Evolutionary conservation across 2,888 invertebrate species (phyloP).

Genomic region (Arge pagana): DNA sequence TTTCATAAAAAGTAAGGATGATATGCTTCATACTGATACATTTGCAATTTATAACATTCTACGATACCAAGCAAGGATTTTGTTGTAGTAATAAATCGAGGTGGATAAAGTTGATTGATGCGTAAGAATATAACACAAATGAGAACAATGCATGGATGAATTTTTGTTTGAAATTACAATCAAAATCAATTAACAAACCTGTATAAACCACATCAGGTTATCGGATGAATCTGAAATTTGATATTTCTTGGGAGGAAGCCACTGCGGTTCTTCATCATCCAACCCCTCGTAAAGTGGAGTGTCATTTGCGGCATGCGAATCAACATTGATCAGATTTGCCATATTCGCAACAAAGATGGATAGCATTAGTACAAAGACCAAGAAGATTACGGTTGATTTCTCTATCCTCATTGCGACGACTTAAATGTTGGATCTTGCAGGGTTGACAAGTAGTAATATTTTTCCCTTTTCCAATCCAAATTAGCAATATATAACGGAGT

Average conservation of each 20-base stretch:
- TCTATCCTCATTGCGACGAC: slow-evolving; percentile 69
- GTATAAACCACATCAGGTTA: slow-evolving; percentile 77
- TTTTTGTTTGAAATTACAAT: neutral
- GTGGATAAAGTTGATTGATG: no score
- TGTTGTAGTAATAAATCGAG: no score
- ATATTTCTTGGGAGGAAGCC: slow-evolving; percentile 44
- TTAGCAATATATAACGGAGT: no score
- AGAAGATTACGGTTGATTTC: slow-evolving; percentile 65
- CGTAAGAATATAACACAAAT: no score
- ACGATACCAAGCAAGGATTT: no score
- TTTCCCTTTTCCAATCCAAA: no score
- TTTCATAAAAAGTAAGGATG: no score
- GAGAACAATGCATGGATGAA: neutral
- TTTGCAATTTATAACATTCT: no score
- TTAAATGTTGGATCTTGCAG: no score
- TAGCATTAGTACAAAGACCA: slow-evolving; percentile 67
- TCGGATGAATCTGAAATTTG: slow-evolving; percentile 62
- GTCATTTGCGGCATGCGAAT: slow-evolving; percentile 47
- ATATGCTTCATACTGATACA: no score
- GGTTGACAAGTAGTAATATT: no score
- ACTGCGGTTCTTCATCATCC: slow-evolving; percentile 27
- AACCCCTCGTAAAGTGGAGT: slow-evolving; percentile 28
- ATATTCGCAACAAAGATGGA: slow-evolving; percentile 74
- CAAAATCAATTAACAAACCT: slow-evolving; percentile 61
- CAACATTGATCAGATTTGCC: slow-evolving; percentile 69